Percentiles rank a stretch among this genome's conserved stretches.
Conservation (phyloP, 2,888 invertebrate genomes). For the Autographa gamma region DNA sequence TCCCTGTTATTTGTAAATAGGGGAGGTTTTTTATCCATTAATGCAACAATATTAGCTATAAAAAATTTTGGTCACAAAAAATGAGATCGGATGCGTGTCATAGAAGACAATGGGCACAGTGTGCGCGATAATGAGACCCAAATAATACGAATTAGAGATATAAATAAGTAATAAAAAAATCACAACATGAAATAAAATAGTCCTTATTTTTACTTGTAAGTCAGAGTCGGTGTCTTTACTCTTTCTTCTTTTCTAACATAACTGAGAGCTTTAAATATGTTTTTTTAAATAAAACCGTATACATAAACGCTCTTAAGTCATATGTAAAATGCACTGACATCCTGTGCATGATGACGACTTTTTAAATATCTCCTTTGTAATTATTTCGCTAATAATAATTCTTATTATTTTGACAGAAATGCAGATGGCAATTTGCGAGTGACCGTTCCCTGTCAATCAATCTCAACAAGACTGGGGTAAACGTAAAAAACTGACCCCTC, state of each 20-base stretch:
- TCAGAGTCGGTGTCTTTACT: too few species aligned
- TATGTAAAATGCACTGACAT: not conserved
- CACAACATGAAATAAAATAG: constrained; percentile 5
- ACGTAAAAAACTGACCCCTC: constrained; percentile 86
- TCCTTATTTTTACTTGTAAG: not conserved
- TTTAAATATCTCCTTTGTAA: not conserved
- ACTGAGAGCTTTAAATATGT: too few species aligned
- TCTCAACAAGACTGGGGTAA: constrained; percentile 71
- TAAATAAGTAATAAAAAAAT: constrained; percentile 36
- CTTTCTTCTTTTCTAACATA: too few species aligned
- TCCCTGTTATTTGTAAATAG: constrained; percentile 86
- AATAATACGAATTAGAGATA: constrained; percentile 39
- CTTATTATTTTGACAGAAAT: constrained; percentile 65
- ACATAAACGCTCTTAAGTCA: too few species aligned
- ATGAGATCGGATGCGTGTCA: constrained; percentile 75
- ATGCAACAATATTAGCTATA: constrained; percentile 66
- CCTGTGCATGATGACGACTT: too few species aligned
- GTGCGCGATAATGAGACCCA: constrained; percentile 35
- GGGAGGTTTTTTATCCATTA: constrained; percentile 77
- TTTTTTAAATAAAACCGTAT: too few species aligned
- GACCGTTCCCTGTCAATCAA: constrained; percentile 88
- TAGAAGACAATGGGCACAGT: constrained; percentile 62
- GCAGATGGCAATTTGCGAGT: constrained; percentile 79
- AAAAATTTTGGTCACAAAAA: constrained; percentile 71
- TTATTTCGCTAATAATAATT: constrained; percentile 33